Evolutionary conservation across 1,140 invertebrate genomes (phyloP), one percentile per base, ranked within the genome.

Genomic region (Stegodyphus mimosarum): DNA sequence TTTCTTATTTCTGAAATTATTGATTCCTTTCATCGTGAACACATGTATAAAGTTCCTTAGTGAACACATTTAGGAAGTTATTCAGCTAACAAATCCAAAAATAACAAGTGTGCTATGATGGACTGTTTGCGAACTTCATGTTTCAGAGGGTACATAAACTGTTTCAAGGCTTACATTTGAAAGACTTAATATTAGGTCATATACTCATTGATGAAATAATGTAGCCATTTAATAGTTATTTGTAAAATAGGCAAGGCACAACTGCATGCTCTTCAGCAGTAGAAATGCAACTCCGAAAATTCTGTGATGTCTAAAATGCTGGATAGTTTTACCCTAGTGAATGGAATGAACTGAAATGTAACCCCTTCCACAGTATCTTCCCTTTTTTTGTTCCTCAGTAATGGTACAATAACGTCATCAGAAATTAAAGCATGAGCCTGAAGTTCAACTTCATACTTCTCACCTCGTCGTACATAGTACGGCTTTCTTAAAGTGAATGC

Each of bases 401-500:
- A 9, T 33, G 86, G 86, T 17, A 84, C 86, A 9, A 87, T 60
- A 49, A 87, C 78, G 17, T 87, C 86, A 33, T 87, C 80, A 5
- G 66, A 67, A 6, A 87, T 71, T 13, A 84, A 60, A 33, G 86
- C 49, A 33, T 81, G 86, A 48, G 78, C 81, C 63, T 84, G 81
- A 6, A 87, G 70, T 55, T 87, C 86, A 0, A 87, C 70, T 53
- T 84, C 83, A 33, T 85, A 87, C 48, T 87, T 80, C 33, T 81
- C 74, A 4, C 88, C 88, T 18, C 87, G 83, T 60, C 87, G 75
- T 49, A 88, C 77, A 69, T 74, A 79, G 55, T 89, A 88, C 9
- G 89, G 89, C 50, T 88, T 88, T 18, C 87, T 87, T n/a, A 89
- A 70, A 50, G 87, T 88, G 10, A 89, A 85, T 15, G 79, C 64